A percentile compares a stretch with the other conserved stretches of the same genome.
These are phyloP conservation scores for Hucho hucho DNA, from an alignment of 2,113 vertebrate species.

Conservation along the genomic window DNA sequence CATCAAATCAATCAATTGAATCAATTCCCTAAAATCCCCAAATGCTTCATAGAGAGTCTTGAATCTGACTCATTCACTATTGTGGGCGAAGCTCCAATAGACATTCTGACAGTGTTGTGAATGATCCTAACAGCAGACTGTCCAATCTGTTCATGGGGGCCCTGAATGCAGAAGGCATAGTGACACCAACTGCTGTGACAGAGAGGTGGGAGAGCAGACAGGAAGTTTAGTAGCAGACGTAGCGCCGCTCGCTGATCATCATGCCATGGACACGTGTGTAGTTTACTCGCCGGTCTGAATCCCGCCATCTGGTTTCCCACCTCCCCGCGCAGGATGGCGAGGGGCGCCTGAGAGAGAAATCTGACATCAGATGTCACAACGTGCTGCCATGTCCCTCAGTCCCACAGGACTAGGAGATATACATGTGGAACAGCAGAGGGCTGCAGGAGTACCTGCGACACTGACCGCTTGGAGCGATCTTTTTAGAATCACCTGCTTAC, in stretches of 20 bases:
- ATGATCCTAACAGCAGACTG: slow-evolving; percentile 72
- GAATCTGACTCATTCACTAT: slow-evolving; percentile 4
- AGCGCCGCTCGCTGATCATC: slow-evolving; percentile 48
- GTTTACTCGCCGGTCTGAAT: slow-evolving; percentile 42
- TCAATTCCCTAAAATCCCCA: neutral
- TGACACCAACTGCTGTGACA: slow-evolving; percentile 67
- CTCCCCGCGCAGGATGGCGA: slow-evolving; percentile 2
- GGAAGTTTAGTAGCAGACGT: slow-evolving; percentile 66
- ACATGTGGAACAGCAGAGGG: neutral
- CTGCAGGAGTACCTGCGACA: neutral
- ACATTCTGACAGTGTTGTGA: slow-evolving; percentile 27
- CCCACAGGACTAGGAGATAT: neutral
- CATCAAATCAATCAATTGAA: neutral
- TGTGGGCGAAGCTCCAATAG: slow-evolving; percentile 12
- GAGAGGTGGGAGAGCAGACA: slow-evolving; percentile 59
- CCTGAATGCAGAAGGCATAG: slow-evolving; percentile 68
- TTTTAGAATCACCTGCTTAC: slow-evolving; percentile 28
- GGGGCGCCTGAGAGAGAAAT: neutral
- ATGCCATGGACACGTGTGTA: slow-evolving; percentile 62
- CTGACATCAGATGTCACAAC: slow-evolving; percentile 12
- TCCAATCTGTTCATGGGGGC: slow-evolving; percentile 70
- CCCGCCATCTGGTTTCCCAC: slow-evolving; percentile 64
- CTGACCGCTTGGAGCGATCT: neutral
- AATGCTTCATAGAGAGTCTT: neutral
- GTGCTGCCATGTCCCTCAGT: slow-evolving; percentile 4